phyloP scores from a whole-genome alignment of 2,113 vertebrate genomes.

The Carlito syrichta region DNA sequence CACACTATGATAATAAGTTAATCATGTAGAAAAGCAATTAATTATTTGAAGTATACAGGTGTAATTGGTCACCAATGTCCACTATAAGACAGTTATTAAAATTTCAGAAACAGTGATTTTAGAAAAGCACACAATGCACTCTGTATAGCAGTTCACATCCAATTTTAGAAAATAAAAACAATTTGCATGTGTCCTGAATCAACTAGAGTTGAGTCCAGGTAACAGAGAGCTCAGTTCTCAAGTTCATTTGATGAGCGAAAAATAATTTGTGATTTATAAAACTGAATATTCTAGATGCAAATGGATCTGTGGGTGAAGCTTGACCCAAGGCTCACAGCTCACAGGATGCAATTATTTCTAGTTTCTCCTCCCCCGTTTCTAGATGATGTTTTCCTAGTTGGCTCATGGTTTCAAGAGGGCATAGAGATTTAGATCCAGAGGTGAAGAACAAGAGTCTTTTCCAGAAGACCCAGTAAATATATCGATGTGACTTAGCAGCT shows the following conservation, averaged over 20 bases:
- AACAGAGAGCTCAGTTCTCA: neutral
- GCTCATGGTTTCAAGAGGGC: neutral
- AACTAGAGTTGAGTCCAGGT: neutral
- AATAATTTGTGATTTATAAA: neutral
- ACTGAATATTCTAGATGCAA: neutral
- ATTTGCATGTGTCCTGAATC: neutral
- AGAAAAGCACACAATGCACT: neutral
- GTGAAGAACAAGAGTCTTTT: neutral
- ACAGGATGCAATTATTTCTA: neutral
- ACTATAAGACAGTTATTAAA: neutral
- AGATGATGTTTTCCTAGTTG: neutral
- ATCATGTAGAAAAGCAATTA: neutral
- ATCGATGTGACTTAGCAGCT: neutral
- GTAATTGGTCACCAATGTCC: neutral
- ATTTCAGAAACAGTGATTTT: neutral
- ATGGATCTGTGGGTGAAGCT: neutral
- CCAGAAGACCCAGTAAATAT: neutral
- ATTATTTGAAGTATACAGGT: neutral
- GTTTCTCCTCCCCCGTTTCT: neutral
- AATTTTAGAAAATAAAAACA: constrained; percentile 13
- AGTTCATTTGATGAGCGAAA: neutral
- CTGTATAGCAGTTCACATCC: neutral
- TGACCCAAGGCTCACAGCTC: neutral
- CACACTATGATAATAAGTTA: neutral
- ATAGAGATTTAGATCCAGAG: neutral